phyloP scores from a whole-genome alignment of 1,140 invertebrate genomes.

The Apis florea region DNA sequence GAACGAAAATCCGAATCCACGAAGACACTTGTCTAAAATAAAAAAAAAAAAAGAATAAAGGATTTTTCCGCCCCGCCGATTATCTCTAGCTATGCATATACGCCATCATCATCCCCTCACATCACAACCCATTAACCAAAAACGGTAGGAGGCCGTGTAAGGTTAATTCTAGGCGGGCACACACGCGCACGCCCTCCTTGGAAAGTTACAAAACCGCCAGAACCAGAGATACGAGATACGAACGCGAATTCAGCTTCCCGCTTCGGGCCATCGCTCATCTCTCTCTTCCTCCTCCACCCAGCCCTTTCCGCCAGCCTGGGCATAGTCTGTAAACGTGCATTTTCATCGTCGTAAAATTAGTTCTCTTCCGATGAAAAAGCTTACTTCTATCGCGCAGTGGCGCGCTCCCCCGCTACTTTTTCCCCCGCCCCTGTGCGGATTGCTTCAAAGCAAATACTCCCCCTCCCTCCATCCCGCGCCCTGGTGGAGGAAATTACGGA shows the following conservation, averaged over 20 bases:
- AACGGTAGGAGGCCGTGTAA: conserved; percentile 47
- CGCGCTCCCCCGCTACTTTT: conserved; percentile 17
- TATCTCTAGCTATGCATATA: background rate
- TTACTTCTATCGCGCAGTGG: conserved; percentile 58
- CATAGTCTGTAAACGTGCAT: conserved; percentile 48
- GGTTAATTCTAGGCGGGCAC: conserved; percentile 47
- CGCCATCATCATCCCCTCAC: conserved; percentile 30
- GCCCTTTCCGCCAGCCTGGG: background rate
- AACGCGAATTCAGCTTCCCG: conserved; percentile 63
- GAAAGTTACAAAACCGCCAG: conserved; percentile 62
- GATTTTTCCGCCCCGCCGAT: background rate
- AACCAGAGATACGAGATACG: conserved; percentile 55
- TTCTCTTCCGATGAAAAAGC: conserved; percentile 61
- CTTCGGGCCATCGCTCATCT: conserved; percentile 38
- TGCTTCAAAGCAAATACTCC: conserved; percentile 63
- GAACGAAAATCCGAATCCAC: no score
- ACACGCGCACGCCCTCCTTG: conserved; percentile 52
- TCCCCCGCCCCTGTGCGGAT: conserved; percentile 37
- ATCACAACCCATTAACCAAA: conserved; percentile 56
- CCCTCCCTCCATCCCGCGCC: background rate
- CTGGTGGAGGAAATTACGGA: conserved; percentile 46
- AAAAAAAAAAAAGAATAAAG: background rate
- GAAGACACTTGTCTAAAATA: background rate
- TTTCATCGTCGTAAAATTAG: conserved; percentile 55
- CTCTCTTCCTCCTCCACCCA: conserved; percentile 1